phyloP scores from a whole-genome alignment of 2,113 vertebrate genomes.

The Xenopus tropicalis region DNA sequence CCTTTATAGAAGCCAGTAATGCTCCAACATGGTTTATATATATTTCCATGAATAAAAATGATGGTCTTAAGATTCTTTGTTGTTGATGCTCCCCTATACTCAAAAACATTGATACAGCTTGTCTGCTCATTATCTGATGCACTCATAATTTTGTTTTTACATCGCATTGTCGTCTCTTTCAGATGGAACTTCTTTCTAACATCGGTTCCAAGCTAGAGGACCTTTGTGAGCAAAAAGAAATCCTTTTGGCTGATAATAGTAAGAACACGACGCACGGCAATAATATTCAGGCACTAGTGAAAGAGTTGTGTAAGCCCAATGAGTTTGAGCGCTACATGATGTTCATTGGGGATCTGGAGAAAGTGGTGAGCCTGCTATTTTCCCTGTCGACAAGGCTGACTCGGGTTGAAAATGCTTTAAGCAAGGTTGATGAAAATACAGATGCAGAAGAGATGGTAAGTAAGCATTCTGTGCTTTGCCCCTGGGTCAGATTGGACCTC shows the following conservation, averaged over 20 bases:
- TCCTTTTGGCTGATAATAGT: slow-evolving; percentile 56
- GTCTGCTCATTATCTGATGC: too few relatives aligned
- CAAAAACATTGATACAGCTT: too few relatives aligned
- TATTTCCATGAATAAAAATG: too few relatives aligned
- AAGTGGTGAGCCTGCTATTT: slow-evolving; percentile 84
- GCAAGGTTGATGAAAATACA: slow-evolving; percentile 60
- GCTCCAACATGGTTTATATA: too few relatives aligned
- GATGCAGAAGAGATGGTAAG: slow-evolving; percentile 87
- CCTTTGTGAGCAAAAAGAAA: slow-evolving; percentile 58
- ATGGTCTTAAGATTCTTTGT: too few relatives aligned
- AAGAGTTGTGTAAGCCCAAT: slow-evolving; percentile 64
- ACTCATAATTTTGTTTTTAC: too few relatives aligned
- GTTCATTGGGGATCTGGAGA: slow-evolving; percentile 88
- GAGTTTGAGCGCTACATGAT: slow-evolving; percentile 80
- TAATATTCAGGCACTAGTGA: slow-evolving; percentile 63
- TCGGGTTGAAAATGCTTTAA: slow-evolving; percentile 80
- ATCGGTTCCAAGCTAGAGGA: slow-evolving; percentile 63
- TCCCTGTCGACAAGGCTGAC: slow-evolving; percentile 84
- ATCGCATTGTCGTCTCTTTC: not conserved
- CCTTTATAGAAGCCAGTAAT: too few relatives aligned
- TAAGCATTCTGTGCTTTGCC: not conserved
- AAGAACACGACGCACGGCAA: slow-evolving; percentile 52
- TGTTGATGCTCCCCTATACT: too few relatives aligned
- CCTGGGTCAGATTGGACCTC: not conserved
- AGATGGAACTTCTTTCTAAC: slow-evolving; percentile 66